phyloP scores from a whole-genome alignment of 2,888 invertebrate species.

The Cetonia aurata region DNA sequence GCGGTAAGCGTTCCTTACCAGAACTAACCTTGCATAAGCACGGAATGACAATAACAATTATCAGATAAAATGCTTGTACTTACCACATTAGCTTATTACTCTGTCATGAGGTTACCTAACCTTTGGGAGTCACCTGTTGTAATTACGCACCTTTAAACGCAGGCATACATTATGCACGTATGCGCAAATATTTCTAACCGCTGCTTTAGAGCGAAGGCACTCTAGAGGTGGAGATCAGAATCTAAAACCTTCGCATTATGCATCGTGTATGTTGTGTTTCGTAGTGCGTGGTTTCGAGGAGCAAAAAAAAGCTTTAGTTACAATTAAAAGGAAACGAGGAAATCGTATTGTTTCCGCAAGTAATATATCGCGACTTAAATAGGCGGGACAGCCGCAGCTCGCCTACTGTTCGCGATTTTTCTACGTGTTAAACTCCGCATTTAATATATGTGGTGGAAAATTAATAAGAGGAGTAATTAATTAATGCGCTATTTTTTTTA shows the following conservation, averaged over 20 bases:
- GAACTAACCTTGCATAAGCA: conserved; percentile 15
- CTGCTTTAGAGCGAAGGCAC: too few relatives aligned
- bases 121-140: conserved; percentile 13
- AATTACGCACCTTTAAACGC: too few relatives aligned
- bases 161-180: too few relatives aligned
- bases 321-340: conserved; percentile 4
- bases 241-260: background rate
- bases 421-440: too few relatives aligned
- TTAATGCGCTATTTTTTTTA: conserved; percentile 6
- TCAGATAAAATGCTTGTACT: conserved; percentile 5
- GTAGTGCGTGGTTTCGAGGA: background rate
- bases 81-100: background rate
- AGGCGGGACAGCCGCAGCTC: background rate
- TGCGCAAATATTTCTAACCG: too few relatives aligned
- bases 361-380: conserved; percentile 8
- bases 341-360: conserved; percentile 13
- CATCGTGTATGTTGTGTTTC: background rate
- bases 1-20: background rate
- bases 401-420: background rate
- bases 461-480: conserved; percentile 6
- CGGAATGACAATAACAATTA: conserved; percentile 18
- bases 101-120: conserved; percentile 5
- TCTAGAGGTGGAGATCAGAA: background rate
- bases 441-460: background rate
- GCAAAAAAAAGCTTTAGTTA: background rate